phyloP scores from a whole-genome alignment of 1,140 invertebrate species.

The Heliconius melpomene region DNA sequence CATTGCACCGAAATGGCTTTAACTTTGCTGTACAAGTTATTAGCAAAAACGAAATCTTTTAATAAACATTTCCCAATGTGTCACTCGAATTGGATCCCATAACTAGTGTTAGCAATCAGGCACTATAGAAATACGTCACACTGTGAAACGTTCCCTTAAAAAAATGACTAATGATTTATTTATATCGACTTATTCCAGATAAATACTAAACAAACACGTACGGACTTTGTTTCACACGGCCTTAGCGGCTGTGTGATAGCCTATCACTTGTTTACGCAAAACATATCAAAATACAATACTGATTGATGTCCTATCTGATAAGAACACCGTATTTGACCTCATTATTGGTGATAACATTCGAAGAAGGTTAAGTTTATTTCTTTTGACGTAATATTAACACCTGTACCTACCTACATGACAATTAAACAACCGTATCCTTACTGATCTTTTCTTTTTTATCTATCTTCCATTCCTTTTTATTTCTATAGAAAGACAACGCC shows the following conservation, averaged over 20 bases:
- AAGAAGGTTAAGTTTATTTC: conserved; percentile 9
- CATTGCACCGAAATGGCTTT: too few species aligned
- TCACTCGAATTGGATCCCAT: too few species aligned
- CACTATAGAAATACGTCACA: background rate
- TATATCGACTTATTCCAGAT: background rate
- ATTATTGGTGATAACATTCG: conserved; percentile 1
- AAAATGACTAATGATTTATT: background rate
- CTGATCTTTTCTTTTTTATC: too few species aligned
- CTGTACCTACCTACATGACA: background rate
- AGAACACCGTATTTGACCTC: conserved; percentile 11
- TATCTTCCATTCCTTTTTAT: too few species aligned
- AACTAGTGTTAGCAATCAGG: background rate
- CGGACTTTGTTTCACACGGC: conserved; percentile 12
- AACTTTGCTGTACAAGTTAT: too few species aligned
- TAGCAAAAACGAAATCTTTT: too few species aligned
- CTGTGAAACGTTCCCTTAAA: background rate
- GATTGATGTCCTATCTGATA: conserved; percentile 8
- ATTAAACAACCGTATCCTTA: too few species aligned
- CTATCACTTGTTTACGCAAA: conserved; percentile 29
- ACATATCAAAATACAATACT: conserved; percentile 31
- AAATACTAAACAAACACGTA: background rate
- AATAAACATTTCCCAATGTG: too few species aligned
- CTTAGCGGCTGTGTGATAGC: background rate
- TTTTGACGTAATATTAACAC: background rate
- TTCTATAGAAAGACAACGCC: too few species aligned